A percentile compares a stretch with the other conserved stretches of the same genome.
Conservation (phyloP, 2,113 vertebrate species). For the Bambusicola thoracicus region DNA sequence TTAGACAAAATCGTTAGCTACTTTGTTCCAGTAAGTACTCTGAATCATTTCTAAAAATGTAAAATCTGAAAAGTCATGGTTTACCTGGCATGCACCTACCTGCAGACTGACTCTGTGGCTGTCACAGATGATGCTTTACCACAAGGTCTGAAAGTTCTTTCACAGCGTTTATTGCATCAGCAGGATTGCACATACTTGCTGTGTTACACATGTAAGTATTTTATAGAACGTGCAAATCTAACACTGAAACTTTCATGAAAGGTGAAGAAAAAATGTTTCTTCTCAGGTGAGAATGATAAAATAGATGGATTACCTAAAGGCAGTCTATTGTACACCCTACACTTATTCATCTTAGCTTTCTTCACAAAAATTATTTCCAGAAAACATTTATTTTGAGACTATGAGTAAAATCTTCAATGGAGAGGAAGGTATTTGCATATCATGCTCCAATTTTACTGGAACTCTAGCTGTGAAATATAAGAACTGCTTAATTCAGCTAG, state of each 20-base stretch:
- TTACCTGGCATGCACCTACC: not conserved
- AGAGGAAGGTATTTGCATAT: not conserved
- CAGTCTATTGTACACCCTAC: not conserved
- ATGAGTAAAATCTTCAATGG: not conserved
- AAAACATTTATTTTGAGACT: not conserved
- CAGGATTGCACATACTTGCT: not conserved
- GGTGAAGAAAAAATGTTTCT: not conserved
- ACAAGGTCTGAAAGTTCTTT: not conserved
- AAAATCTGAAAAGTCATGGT: not conserved
- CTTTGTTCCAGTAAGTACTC: not conserved
- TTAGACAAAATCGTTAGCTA: not conserved
- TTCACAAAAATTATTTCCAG: not conserved
- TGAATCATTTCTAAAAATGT: not conserved
- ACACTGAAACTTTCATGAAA: not conserved
- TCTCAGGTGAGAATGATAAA: not conserved
- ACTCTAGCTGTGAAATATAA: slow-evolving; percentile 36
- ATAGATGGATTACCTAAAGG: not conserved
- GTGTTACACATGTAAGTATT: not conserved
- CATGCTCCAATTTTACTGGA: slow-evolving; percentile 15
- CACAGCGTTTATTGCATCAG: not conserved
- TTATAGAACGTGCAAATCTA: not conserved
- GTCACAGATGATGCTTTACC: not conserved
- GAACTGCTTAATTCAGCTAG: not conserved
- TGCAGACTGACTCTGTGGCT: not conserved
- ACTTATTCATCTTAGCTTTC: not conserved